Conservation (phyloP, 2,797 vertebrate genomes). For the Pipistrellus kuhlii region DNA sequence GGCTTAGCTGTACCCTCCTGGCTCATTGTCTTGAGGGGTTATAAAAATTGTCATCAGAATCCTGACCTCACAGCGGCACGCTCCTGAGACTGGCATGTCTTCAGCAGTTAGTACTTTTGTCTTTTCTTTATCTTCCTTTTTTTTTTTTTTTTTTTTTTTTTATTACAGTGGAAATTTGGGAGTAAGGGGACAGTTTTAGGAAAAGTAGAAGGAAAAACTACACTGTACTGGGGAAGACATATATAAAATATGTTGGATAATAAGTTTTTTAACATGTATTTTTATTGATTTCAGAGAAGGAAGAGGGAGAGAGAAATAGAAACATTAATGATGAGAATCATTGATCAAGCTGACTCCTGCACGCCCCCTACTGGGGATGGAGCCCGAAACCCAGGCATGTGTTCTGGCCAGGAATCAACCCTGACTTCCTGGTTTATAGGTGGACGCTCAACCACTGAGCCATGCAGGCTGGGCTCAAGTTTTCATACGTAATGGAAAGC, state of each 20-base stretch:
- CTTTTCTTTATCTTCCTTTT: constrained; percentile 1
- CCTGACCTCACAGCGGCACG: neutral
- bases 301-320: too few species aligned
- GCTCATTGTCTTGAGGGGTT: neutral
- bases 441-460: too few species aligned
- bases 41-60: neutral
- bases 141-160: neutral
- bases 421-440: too few species aligned
- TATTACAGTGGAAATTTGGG: neutral
- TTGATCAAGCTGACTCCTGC: too few species aligned
- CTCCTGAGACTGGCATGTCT: neutral
- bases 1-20: neutral
- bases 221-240: neutral
- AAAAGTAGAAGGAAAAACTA: constrained; percentile 17
- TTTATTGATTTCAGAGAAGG: too few species aligned
- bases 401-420: too few species aligned
- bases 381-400: too few species aligned
- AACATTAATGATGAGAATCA: too few species aligned
- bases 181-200: neutral
- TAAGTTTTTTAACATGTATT: neutral
- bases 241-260: neutral
- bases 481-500: constrained; percentile 14
- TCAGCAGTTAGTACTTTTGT: neutral
- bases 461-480: neutral
- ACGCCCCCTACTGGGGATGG: too few species aligned